A percentile compares a stretch with the other conserved stretches of the same genome.
These are phyloP conservation scores for Temnothorax rugatulus DNA, from an alignment of 2,888 invertebrate genomes.

Conservation along the genomic window DNA sequence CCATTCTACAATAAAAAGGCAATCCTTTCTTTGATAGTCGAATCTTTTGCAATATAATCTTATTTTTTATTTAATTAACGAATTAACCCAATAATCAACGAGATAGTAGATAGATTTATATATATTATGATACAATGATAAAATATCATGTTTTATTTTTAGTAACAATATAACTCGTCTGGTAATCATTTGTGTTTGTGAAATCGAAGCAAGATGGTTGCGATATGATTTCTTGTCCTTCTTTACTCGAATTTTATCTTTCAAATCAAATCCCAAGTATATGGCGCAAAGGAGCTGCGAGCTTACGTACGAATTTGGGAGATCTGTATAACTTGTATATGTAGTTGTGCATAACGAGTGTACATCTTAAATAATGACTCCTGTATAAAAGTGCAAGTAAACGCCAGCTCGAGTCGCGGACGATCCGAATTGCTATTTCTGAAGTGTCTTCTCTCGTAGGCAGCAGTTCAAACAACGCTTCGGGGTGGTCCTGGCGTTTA, in stretches of 20 bases:
- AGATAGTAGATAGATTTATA: not conserved
- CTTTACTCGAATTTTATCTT: not conserved
- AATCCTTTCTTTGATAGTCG: not conserved
- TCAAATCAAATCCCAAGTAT: not conserved
- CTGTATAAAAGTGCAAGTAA: constrained; percentile 18
- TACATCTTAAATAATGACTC: not conserved
- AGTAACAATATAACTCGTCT: not conserved
- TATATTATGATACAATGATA: not conserved
- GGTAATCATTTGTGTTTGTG: not conserved
- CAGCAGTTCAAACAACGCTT: constrained; percentile 94
- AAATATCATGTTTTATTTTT: constrained; percentile 22
- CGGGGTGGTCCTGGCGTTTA: constrained; percentile 94
- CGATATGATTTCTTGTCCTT: not conserved
- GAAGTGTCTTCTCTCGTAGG: constrained; percentile 87
- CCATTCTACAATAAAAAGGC: constrained; percentile 4
- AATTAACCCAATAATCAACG: not conserved
- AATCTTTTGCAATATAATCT: not conserved
- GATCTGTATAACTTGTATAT: constrained; percentile 5
- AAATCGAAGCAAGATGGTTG: not conserved
- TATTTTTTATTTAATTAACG: not conserved
- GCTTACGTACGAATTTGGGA: constrained; percentile 23
- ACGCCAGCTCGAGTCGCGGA: constrained; percentile 14
- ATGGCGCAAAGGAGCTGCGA: constrained; percentile 22
- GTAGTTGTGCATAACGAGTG: not conserved
- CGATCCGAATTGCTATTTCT: constrained; percentile 21